Evolutionary conservation across 2,888 invertebrate genomes (phyloP), one percentile per base, ranked within the genome.

Genomic region (Platynereis dumerilii): DNA sequence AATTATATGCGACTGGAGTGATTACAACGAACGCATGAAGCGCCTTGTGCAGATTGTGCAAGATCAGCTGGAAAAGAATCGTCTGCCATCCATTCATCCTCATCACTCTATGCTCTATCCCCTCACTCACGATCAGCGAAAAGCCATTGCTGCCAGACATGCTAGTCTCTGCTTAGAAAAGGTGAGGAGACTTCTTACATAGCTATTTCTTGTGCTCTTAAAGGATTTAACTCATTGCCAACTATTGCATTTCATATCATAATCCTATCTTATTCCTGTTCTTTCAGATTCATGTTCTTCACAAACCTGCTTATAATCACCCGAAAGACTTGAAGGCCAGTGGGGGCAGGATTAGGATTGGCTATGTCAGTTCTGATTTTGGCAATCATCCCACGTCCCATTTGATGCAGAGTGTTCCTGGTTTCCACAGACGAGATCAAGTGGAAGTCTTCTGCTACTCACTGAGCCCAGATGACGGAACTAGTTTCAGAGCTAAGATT

Each of bases 71-170:
- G 92, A 91, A 64, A 93, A 93, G 83, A 96, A 96, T 83, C 90
- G 96, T 71, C 86, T 99, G 70, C 95, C 96, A 3, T 97, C 97
- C 0, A 96, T 99, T 39, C 99, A 99, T 87, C 99, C 99, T 0
- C 99, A 99, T 86, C 99, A 99, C 88, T 96, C 96, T 78, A 98
- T 99, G 94, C 88, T 99, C 65, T 99, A 99, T 87, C 99, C 99
- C 20, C 87, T 99, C 71, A 91, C 93, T 12, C 98, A 98, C 84
- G 91, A 91, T 66, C 92, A 91, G 80, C 90, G 98, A 70, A 95
- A 93, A 86, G 92, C 94, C 69, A 98, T 98, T 75, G 98, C 99
- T 17, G 91, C 92, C 3, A 88, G 95, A 62, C 97, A 99, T 84
- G 98, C 99, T 26, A 93, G 93, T 83, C 88, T 99, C 60, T 99